Base-by-base conservation (phyloP, 2,113 vertebrate species). In the Lates calcarifer region DNA sequence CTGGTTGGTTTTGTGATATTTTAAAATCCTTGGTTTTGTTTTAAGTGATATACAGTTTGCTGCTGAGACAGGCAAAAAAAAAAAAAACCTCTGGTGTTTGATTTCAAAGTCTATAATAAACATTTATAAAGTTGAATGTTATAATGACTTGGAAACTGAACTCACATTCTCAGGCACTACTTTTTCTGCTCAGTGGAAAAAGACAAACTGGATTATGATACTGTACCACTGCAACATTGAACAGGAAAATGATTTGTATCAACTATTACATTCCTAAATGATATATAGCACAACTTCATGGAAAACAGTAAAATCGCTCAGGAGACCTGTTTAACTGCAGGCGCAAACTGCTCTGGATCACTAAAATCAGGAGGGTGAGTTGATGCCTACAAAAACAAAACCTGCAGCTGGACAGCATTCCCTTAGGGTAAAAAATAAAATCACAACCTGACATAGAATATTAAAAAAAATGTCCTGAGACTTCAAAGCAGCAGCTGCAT, bases 1-100 rank as follows among this genome's bases (percentile, higher is more conserved):
- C 73, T 72, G 82, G 73, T 71, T 49, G 22, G 18, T 68, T 67
- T 75, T 63, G 35, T 61, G 49, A 77, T 51, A 70, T 61, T 63
- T 62, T 8, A 77, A 77, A 87, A 64, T 56, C 2, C 11, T 57
- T 45, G 56, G 51, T 69, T 73, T 81, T 65, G 69, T 81, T 87
- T 70, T 28, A 71, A 37, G 53, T 62, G 33, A 68, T 45, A 11
- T 49, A 57, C 24, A 57, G 55, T 24, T 43, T 28, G 47, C 62
- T 64, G 64, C 22, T 18, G 13, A 31, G 31, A 26, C 14, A 11
- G 5, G 31, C 18, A 61, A 75, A 56, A 37, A 43, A 60, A n/a
- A n/a, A n/a, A n/a, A n/a, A n/a, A n/a, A n/a, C n/a, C 22, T 28
- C 41, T n/a, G 55, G 64, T 63, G 20, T n/a, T 75, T 61, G 39